Evolutionary conservation across 2,113 vertebrate genomes (phyloP).

Genomic region (Myrmecobius fasciatus): DNA sequence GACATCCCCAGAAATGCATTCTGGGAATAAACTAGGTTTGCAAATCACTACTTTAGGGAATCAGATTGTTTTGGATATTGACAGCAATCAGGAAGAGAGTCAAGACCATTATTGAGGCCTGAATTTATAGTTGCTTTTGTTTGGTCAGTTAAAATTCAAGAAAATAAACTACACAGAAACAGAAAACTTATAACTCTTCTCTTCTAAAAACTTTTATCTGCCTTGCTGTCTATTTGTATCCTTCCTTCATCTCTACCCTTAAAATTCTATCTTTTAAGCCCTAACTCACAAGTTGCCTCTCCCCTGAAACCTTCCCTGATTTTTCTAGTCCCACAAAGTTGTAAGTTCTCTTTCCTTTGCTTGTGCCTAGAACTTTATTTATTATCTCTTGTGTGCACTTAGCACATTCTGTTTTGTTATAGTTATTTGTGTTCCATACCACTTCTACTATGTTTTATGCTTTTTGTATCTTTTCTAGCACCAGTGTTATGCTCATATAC

Average conservation of each 20-base stretch:
- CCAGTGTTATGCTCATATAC: neutral
- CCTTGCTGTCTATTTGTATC: neutral
- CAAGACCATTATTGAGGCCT: constrained; percentile 19
- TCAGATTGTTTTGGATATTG: constrained; percentile 19
- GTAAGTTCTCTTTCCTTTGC: neutral
- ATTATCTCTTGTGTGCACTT: neutral
- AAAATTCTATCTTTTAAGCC: neutral
- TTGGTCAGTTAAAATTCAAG: constrained; percentile 51
- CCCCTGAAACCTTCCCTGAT: neutral
- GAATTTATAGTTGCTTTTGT: constrained; percentile 37
- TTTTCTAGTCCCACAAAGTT: neutral
- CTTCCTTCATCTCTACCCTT: neutral
- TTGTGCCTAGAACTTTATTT: neutral
- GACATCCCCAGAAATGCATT: constrained; percentile 12
- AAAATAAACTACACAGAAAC: constrained; percentile 30
- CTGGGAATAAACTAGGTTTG: neutral
- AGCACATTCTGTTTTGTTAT: neutral
- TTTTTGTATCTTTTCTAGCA: neutral
- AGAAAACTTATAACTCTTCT: neutral
- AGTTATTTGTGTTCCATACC: neutral
- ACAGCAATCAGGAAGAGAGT: constrained; percentile 18
- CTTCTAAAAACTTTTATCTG: neutral
- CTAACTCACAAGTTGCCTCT: neutral
- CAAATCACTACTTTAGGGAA: constrained; percentile 33
- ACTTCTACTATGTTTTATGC: neutral